Conservation (phyloP, 2,113 vertebrate species). For the Eclectus roratus region DNA sequence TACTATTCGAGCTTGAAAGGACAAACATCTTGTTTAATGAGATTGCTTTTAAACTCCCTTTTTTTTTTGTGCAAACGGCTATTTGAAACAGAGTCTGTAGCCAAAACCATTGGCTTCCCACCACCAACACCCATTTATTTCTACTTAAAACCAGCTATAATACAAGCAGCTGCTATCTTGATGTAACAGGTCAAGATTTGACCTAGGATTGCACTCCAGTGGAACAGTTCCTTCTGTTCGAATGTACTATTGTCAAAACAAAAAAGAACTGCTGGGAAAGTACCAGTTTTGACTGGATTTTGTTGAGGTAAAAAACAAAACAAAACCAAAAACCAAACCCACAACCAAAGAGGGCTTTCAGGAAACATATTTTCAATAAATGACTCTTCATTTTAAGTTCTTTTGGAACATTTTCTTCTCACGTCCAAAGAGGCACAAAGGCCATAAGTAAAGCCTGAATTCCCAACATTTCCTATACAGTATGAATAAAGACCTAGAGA, state of each 20-base stretch:
- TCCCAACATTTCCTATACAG: not conserved
- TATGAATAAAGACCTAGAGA: not conserved
- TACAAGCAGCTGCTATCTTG: not conserved
- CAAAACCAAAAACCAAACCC: not conserved
- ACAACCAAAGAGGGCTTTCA: not conserved
- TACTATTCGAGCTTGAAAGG: not conserved
- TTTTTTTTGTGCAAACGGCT: not conserved
- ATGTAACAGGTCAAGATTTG: not conserved
- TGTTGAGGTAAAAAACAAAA: not conserved
- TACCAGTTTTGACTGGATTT: not conserved
- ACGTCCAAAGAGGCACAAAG: not conserved
- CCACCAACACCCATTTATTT: not conserved
- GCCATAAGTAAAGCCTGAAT: not conserved
- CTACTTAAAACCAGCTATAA: not conserved
- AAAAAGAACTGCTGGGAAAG: not conserved
- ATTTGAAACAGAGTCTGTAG: not conserved
- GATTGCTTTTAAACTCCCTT: not conserved
- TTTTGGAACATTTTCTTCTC: not conserved
- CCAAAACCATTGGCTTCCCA: not conserved
- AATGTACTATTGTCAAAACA: not conserved
- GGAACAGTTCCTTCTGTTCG: not conserved
- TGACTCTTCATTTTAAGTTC: not conserved
- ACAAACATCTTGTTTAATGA: conserved; percentile 21
- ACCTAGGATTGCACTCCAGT: not conserved
- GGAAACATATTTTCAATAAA: not conserved